phyloP scores from a whole-genome alignment of 1,140 invertebrate genomes.

The Drosophila sp. region DNA sequence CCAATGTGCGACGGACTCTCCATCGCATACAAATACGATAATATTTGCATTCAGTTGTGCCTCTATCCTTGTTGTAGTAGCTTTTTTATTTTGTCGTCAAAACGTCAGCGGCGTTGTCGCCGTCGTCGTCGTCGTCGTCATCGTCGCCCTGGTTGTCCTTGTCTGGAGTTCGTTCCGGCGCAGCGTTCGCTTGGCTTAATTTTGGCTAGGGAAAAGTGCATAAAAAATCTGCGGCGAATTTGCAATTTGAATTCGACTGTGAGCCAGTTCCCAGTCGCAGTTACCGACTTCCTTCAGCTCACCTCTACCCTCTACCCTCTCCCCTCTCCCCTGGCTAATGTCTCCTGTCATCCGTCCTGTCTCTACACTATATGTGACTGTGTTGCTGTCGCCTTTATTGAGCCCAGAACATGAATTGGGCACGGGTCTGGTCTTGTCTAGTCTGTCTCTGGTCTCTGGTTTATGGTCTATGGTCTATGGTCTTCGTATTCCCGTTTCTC shows the following conservation, averaged over 20 bases:
- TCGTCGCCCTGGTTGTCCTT: constrained; percentile 24
- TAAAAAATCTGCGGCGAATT: constrained; percentile 81
- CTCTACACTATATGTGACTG: constrained; percentile 19
- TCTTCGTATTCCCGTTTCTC: constrained; percentile 11
- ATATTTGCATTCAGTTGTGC: constrained; percentile 80
- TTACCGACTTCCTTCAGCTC: constrained; percentile 33
- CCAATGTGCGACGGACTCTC: background rate
- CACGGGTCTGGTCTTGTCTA: constrained; percentile 39
- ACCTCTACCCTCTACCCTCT: too few species aligned
- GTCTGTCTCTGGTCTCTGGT: constrained; percentile 12
- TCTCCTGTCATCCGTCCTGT: background rate
- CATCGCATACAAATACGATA: constrained; percentile 71
- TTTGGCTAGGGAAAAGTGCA: constrained; percentile 79
- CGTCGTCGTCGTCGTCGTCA: constrained; percentile 30
- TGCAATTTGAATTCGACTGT: constrained; percentile 78
- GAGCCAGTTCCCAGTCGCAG: constrained; percentile 5
- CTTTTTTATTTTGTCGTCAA: constrained; percentile 76
- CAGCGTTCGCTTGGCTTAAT: constrained; percentile 76
- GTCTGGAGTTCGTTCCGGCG: constrained; percentile 72
- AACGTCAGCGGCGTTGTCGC: constrained; percentile 66
- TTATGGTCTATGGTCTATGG: background rate
- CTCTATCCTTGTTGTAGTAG: constrained; percentile 55
- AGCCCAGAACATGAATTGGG: constrained; percentile 67
- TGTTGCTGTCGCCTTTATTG: constrained; percentile 70
- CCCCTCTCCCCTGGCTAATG: too few species aligned